Conservation (phyloP, 1,140 invertebrate species). For the Octopus bimaculoides region DNA sequence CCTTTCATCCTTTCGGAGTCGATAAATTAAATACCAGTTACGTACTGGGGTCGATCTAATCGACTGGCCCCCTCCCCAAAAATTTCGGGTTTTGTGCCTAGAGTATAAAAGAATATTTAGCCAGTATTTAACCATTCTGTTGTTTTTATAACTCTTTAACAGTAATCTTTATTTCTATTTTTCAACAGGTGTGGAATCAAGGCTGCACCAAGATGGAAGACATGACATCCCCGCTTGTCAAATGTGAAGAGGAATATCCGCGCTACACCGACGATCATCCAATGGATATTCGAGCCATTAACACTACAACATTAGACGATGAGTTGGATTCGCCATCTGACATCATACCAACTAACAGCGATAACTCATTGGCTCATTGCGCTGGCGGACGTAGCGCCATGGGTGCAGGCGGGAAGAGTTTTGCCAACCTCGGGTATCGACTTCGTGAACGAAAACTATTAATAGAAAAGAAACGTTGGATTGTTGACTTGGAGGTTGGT, state of each 20-base stretch:
- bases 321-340: neutral
- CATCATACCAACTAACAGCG: neutral
- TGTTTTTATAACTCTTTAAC: neutral
- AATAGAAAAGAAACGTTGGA: slow-evolving; percentile 33
- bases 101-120: neutral
- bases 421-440: slow-evolving; percentile 36
- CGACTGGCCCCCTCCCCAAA: neutral
- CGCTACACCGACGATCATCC: slow-evolving; percentile 5
- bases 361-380: neutral
- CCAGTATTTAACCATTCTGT: neutral
- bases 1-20: neutral
- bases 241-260: neutral
- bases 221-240: slow-evolving; percentile 9
- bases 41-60: neutral
- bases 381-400: neutral
- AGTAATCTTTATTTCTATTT: neutral
- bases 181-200: neutral
- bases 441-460: slow-evolving; percentile 41
- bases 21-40: neutral
- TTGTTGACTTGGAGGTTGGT: slow-evolving; percentile 39
- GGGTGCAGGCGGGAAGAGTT: neutral
- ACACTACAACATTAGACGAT: neutral
- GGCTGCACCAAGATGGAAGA: slow-evolving; percentile 8
- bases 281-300: slow-evolving; percentile 2
- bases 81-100: neutral